A percentile compares a stretch with the other conserved stretches of the same genome.
Conservation (phyloP, 2,113 vertebrate species). For the Apus apus region DNA sequence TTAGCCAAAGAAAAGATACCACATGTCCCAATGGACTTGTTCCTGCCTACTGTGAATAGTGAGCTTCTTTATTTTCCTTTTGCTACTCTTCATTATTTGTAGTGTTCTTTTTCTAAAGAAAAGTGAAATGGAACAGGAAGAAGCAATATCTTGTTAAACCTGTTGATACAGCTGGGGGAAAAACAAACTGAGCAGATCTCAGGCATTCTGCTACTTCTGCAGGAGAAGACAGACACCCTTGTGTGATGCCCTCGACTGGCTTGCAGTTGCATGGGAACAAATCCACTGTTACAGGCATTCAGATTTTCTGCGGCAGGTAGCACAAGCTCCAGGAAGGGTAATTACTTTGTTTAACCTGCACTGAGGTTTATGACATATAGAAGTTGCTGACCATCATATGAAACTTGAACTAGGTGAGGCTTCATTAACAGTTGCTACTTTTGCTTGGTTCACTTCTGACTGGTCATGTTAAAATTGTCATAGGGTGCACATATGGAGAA, state of each 20-base stretch:
- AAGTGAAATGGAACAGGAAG: not conserved
- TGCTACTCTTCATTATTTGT: not conserved
- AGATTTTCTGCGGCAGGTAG: accelerated
- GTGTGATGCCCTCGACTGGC: not conserved
- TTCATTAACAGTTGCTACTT: not conserved
- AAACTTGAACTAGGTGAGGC: not conserved
- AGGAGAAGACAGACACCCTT: not conserved
- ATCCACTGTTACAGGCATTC: accelerated
- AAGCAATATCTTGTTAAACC: not conserved
- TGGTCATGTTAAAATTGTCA: not conserved
- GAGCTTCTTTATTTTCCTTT: not conserved
- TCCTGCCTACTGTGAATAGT: not conserved
- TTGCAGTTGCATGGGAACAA: not conserved
- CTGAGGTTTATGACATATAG: not conserved
- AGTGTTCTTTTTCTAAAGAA: not conserved
- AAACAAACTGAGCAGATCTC: not conserved
- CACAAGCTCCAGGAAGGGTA: not conserved
- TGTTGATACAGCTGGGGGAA: not conserved
- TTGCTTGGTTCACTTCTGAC: not conserved
- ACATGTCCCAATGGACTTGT: not conserved
- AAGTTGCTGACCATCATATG: not conserved
- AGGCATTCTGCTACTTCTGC: not conserved
- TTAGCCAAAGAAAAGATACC: not conserved
- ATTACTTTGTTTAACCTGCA: not conserved
- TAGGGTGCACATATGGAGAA: not conserved